phyloP scores from a whole-genome alignment of 2,113 vertebrate species.

The Cranoglanis bouderius region DNA sequence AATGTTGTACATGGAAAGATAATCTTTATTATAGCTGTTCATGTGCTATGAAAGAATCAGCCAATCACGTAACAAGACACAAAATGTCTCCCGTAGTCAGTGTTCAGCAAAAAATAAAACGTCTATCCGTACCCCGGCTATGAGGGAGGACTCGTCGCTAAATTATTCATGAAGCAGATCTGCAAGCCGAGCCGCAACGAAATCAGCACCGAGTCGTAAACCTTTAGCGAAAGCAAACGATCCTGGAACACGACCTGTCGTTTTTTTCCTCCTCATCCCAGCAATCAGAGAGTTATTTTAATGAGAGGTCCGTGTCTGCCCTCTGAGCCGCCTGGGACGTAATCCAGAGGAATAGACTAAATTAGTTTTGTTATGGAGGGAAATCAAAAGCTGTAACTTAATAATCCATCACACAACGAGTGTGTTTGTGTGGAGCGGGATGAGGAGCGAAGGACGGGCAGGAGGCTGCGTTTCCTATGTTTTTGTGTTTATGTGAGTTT shows the following conservation, averaged over 20 bases:
- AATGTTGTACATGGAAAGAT: neutral
- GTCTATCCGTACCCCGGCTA: neutral
- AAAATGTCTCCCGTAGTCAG: neutral
- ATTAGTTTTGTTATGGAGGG: conserved; percentile 37
- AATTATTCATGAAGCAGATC: conserved; percentile 63
- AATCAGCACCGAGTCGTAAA: conserved; percentile 18
- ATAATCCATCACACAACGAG: neutral
- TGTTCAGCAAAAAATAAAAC: neutral
- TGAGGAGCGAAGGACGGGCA: neutral
- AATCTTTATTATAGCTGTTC: neutral
- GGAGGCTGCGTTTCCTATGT: neutral
- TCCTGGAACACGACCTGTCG: neutral
- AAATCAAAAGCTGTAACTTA: conserved; percentile 23
- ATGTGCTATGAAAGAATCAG: neutral
- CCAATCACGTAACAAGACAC: neutral
- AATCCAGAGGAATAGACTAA: conserved; percentile 16
- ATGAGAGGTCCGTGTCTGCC: conserved; percentile 6
- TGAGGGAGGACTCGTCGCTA: conserved; percentile 36
- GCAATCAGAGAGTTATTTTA: conserved; percentile 37
- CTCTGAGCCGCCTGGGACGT: neutral
- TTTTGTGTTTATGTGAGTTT: neutral
- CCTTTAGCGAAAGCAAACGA: conserved; percentile 16
- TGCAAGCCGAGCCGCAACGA: neutral
- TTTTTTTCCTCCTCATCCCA: neutral
- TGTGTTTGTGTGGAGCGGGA: neutral